Percentiles rank a stretch among this genome's conserved stretches.
These are phyloP conservation scores for Ferdinandea cuprea DNA, from an alignment of 2,888 invertebrate genomes.

Conservation along the genomic window DNA sequence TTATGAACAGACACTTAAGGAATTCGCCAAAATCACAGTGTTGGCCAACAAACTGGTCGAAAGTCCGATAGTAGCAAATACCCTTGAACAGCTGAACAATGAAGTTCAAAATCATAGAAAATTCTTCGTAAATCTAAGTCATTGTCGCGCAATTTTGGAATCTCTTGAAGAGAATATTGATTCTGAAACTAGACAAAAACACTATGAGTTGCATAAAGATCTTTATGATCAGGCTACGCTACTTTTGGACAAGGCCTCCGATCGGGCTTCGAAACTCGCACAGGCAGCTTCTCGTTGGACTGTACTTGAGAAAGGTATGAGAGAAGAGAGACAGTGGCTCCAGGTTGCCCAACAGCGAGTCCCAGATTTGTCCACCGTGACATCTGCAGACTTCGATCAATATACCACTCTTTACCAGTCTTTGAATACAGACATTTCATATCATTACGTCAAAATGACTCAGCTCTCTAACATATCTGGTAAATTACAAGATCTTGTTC, in stretches of 20 bases:
- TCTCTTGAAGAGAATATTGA: conserved; percentile 93
- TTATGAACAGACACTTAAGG: conserved; percentile 93
- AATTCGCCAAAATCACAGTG: conserved; percentile 93
- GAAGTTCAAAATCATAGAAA: conserved; percentile 95
- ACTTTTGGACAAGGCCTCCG: conserved; percentile 91
- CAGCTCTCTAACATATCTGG: conserved; percentile 89
- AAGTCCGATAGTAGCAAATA: conserved; percentile 89
- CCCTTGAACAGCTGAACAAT: conserved; percentile 91
- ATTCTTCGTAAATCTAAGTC: conserved; percentile 94
- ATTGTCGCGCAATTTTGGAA: conserved; percentile 93
- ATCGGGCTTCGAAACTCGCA: conserved; percentile 92
- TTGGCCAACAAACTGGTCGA: conserved; percentile 92
- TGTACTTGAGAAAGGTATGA: conserved; percentile 90
- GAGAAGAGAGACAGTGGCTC: conserved; percentile 92
- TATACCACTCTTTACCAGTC: conserved; percentile 93
- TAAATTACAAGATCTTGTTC: conserved; percentile 89
- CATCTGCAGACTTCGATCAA: conserved; percentile 92
- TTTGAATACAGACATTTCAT: conserved; percentile 89
- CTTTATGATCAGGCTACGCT: conserved; percentile 90
- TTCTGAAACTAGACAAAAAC: conserved; percentile 89
- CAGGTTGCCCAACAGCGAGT: conserved; percentile 92
- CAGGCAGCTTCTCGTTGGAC: conserved; percentile 94
- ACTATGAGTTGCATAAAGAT: conserved; percentile 89
- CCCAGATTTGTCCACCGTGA: conserved; percentile 91
- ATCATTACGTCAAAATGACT: conserved; percentile 90